A percentile compares a stretch with the other conserved stretches of the same genome.
Conservation (phyloP, 2,113 vertebrate species). For the Bambusicola thoracicus region DNA sequence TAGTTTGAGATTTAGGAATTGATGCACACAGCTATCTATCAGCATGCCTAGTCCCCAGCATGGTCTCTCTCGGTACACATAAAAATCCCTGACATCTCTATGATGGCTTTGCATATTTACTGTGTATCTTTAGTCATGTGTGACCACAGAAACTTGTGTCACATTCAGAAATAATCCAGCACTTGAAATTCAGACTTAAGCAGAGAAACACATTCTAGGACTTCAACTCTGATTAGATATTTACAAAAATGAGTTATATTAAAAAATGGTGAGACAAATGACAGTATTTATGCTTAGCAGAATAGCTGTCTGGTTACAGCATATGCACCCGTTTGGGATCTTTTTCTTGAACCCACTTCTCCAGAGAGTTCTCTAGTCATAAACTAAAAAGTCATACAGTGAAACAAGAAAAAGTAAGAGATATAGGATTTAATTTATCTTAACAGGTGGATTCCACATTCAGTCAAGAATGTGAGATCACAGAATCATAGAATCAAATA, state of each 20-base stretch:
- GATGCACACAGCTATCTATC: not conserved
- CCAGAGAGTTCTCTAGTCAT: not conserved
- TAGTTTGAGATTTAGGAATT: not conserved
- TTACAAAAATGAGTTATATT: not conserved
- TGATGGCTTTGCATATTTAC: not conserved
- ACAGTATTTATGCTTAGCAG: not conserved
- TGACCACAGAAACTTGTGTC: no score
- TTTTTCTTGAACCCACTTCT: not conserved
- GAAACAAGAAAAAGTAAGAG: not conserved
- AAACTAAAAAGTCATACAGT: not conserved
- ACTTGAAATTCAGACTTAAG: not conserved
- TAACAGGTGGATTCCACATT: not conserved
- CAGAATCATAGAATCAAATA: no score
- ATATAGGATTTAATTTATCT: not conserved
- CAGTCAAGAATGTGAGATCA: not conserved
- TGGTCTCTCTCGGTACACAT: not conserved
- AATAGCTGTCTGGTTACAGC: not conserved
- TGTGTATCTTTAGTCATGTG: not conserved
- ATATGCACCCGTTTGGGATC: not conserved
- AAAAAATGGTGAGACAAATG: not conserved
- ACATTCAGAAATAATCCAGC: not conserved
- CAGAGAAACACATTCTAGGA: not conserved
- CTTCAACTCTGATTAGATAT: not conserved
- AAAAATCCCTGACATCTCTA: not conserved
- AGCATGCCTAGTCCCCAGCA: accelerated